A percentile compares a stretch with the other conserved stretches of the same genome.
phyloP scores from a whole-genome alignment of 2,113 vertebrate genomes.

The Sminthopsis crassicaudata region DNA sequence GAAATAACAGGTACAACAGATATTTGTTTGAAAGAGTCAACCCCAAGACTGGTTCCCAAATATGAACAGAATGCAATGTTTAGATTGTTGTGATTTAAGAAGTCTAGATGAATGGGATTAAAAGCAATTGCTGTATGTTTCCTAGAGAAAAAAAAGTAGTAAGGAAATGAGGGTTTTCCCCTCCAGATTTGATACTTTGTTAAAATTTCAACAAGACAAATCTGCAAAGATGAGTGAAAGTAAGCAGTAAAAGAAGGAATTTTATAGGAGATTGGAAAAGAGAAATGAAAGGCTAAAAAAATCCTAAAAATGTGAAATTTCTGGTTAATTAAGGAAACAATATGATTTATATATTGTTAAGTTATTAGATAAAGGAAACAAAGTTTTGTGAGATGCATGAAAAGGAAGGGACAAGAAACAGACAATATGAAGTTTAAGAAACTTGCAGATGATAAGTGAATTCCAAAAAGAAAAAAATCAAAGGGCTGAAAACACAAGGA shows the following conservation, averaged over 20 bases:
- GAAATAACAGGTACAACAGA: background rate
- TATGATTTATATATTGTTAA: background rate
- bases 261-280: background rate
- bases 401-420: slow-evolving; percentile 14
- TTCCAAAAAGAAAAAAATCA: background rate
- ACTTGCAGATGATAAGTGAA: background rate
- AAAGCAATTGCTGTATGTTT: background rate
- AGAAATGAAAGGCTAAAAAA: background rate
- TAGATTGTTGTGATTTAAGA: background rate
- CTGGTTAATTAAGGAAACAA: background rate
- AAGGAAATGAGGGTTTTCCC: slow-evolving; percentile 19
- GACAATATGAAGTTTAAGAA: slow-evolving; percentile 23
- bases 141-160: slow-evolving; percentile 11
- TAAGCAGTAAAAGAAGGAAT: background rate
- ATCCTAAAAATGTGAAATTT: slow-evolving; percentile 35
- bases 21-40: slow-evolving; percentile 32
- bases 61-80: too few species aligned
- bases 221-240: slow-evolving; percentile 17
- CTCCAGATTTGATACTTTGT: slow-evolving; percentile 20
- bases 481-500: slow-evolving; percentile 15
- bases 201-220: slow-evolving; percentile 50
- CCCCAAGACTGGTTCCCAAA: background rate
- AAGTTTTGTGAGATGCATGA: slow-evolving; percentile 28
- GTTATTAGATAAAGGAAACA: slow-evolving; percentile 15
- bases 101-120: slow-evolving; percentile 8